A percentile compares a stretch with the other conserved stretches of the same genome.
Evolutionary conservation across 30 jellyfish, hydroid and myxozoan genomes (phyloP).

Genomic region (Turritopsis dohrnii): DNA sequence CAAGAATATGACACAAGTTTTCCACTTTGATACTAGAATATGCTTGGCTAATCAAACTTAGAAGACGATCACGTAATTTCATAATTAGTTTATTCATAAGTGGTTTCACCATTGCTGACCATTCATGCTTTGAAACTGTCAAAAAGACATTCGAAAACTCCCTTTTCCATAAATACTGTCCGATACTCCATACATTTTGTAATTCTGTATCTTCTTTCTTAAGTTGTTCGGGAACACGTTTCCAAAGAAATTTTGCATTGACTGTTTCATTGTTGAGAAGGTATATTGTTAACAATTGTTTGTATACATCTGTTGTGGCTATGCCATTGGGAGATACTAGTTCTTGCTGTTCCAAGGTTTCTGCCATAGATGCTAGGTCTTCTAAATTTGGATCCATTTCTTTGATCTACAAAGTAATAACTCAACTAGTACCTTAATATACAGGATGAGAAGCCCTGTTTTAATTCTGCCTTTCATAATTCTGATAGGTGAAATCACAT

Average conservation of each 20-base stretch:
- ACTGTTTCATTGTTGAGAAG: conserved; percentile 25
- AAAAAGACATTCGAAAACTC: conserved; percentile 47
- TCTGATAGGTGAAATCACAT: too few relatives aligned
- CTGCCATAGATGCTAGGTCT: background rate
- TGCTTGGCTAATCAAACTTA: conserved; percentile 43
- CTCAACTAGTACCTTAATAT: background rate
- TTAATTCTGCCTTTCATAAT: too few relatives aligned
- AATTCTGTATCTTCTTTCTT: conserved; percentile 57
- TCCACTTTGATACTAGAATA: conserved; percentile 52
- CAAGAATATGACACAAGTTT: conserved; percentile 45
- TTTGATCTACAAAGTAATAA: background rate
- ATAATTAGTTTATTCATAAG: conserved; percentile 10
- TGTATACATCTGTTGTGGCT: conserved; percentile 29
- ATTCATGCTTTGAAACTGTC: conserved; percentile 44
- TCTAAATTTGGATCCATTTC: background rate
- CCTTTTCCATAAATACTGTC: conserved; percentile 62
- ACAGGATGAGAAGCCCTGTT: background rate
- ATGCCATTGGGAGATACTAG: conserved; percentile 19
- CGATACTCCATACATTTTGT: conserved; percentile 58
- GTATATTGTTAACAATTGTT: conserved; percentile 18
- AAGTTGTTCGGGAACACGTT: conserved; percentile 53
- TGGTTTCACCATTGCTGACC: conserved; percentile 55
- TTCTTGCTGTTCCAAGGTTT: conserved; percentile 34
- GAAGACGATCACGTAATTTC: conserved; percentile 35
- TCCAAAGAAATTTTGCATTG: conserved; percentile 84